These are phyloP conservation scores for Hermetia illucens DNA, from an alignment of 1,140 invertebrate genomes.

Conservation along the genomic window DNA sequence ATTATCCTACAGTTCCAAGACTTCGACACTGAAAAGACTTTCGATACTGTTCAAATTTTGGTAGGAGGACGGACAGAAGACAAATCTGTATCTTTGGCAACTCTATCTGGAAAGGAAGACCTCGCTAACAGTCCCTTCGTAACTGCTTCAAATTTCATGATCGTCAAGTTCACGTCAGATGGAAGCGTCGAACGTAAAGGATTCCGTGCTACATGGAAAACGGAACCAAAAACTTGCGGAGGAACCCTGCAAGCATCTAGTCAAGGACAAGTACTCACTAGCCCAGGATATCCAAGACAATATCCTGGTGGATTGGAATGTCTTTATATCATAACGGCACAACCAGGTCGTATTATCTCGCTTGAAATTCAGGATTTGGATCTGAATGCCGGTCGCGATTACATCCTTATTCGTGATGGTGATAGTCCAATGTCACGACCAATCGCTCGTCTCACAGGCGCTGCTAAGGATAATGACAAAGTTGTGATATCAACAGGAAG, in stretches of 20 bases:
- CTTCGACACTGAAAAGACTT: conserved; percentile 92
- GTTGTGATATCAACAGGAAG: conserved; percentile 84
- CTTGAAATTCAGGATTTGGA: conserved; percentile 84
- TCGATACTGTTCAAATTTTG: conserved; percentile 90
- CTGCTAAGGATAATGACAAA: conserved; percentile 57
- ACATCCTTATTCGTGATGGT: conserved; percentile 79
- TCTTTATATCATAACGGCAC: conserved; percentile 79
- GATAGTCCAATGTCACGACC: conserved; percentile 68
- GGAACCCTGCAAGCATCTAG: conserved; percentile 67
- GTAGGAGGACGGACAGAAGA: conserved; percentile 91
- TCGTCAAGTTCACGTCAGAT: conserved; percentile 91
- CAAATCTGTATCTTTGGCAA: conserved; percentile 79
- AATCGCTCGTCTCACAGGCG: conserved; percentile 70
- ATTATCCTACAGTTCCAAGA: conserved; percentile 89
- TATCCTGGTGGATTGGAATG: conserved; percentile 92
- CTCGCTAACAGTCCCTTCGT: conserved; percentile 71
- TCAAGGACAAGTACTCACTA: conserved; percentile 68
- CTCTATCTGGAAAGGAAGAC: conserved; percentile 78
- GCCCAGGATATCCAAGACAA: conserved; percentile 79
- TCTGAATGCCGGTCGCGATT: conserved; percentile 71
- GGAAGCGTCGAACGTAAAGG: conserved; percentile 86
- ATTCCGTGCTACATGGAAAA: conserved; percentile 87
- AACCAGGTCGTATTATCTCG: conserved; percentile 74
- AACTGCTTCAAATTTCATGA: conserved; percentile 95
- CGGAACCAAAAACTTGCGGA: conserved; percentile 79